Conservation (phyloP, 1,140 invertebrate species). For the Lasioglossum albipes region DNA sequence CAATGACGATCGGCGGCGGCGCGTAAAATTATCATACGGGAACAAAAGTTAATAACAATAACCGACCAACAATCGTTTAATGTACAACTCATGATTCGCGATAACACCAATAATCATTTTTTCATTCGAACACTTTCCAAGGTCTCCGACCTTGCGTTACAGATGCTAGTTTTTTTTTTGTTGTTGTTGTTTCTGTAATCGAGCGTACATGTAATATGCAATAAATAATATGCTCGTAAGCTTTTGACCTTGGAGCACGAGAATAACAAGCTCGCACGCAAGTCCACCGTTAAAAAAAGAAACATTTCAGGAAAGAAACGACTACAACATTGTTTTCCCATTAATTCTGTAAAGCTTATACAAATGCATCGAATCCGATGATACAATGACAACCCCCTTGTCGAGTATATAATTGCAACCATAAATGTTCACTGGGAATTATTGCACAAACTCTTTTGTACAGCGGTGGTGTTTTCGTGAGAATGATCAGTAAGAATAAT, state of each 20-base stretch:
- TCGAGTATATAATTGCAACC: neutral
- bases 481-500: neutral
- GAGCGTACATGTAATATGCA: slow-evolving; percentile 6
- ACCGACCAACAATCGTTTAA: slow-evolving; percentile 32
- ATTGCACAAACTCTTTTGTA: slow-evolving; percentile 3
- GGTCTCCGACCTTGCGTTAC: neutral
- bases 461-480: neutral
- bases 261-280: slow-evolving; percentile 13
- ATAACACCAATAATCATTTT: slow-evolving; percentile 14
- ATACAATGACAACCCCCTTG: too few species aligned
- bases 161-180: neutral
- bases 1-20: neutral
- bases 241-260: slow-evolving; percentile 44
- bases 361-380: neutral
- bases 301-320: neutral
- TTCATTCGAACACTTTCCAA: neutral
- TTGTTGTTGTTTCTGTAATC: neutral
- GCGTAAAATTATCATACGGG: slow-evolving; percentile 8
- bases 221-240: slow-evolving; percentile 44
- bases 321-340: too few species aligned
- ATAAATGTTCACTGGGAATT: neutral
- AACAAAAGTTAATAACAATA: slow-evolving; percentile 30
- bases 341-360: neutral
- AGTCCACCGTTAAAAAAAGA: too few species aligned
- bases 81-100: slow-evolving; percentile 6